These are phyloP conservation scores for Donacobius atricapilla DNA, from an alignment of 2,113 vertebrate species.

Conservation along the genomic window DNA sequence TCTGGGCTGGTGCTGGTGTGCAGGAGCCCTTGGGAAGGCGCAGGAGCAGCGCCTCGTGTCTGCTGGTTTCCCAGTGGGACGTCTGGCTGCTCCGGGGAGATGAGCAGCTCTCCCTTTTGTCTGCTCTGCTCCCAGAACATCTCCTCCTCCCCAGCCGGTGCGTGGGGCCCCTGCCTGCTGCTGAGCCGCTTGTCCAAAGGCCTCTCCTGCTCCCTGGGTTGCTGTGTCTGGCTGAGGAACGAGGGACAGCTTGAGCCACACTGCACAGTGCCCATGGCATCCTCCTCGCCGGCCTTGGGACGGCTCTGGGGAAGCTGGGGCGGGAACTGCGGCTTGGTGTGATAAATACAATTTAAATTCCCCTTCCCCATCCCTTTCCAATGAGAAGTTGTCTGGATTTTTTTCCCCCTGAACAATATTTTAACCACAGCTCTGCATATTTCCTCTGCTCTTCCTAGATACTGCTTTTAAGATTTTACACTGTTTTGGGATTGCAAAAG, in stretches of 20 bases:
- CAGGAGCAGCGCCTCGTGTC: background rate
- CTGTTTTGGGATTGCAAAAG: background rate
- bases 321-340: background rate
- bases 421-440: background rate
- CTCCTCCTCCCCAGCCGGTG: accelerated
- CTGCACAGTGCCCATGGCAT: accelerated
- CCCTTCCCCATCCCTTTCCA: background rate
- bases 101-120: background rate
- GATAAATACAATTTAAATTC: background rate
- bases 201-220: accelerated
- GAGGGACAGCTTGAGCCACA: accelerated
- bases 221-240: accelerated
- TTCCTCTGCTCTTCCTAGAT: background rate
- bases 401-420: background rate
- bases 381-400: background rate
- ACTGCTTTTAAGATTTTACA: background rate
- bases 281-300: background rate
- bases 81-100: background rate
- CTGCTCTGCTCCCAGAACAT: background rate
- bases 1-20: background rate
- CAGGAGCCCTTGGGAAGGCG: background rate
- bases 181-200: accelerated
- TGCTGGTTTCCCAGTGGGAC: background rate
- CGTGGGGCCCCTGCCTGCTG: background rate
- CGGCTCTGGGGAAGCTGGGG: accelerated